A percentile compares a stretch with the other conserved stretches of the same genome.
phyloP scores from a whole-genome alignment of 2,888 invertebrate species.

The Cheilosia vulpina region DNA sequence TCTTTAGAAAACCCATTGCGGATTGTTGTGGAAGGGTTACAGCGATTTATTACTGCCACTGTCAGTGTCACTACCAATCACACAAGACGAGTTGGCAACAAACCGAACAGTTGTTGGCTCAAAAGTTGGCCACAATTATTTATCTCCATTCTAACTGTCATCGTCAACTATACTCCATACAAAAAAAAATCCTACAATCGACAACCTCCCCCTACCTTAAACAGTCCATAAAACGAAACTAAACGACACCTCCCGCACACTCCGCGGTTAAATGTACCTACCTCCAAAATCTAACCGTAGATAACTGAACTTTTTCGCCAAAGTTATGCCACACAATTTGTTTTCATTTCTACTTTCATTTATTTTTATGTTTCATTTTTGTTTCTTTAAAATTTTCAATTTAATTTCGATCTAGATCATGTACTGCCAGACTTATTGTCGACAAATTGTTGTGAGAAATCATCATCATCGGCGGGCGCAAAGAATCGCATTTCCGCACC shows the following conservation, averaged over 20 bases:
- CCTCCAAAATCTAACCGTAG: background rate
- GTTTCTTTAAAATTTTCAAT: constrained; percentile 64
- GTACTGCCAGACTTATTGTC: constrained; percentile 76
- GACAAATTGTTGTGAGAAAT: constrained; percentile 66
- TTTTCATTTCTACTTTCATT: constrained; percentile 18
- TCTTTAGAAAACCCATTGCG: no score
- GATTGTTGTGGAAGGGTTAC: no score
- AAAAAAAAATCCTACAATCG: background rate
- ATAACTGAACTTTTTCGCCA: constrained; percentile 37
- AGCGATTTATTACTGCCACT: background rate
- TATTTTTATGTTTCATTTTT: constrained; percentile 45
- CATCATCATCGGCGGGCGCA: constrained; percentile 29
- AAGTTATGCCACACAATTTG: background rate
- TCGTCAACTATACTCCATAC: constrained; percentile 7
- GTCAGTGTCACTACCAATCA: background rate
- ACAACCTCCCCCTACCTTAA: background rate
- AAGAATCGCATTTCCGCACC: constrained; percentile 47
- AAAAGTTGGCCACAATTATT: constrained; percentile 20
- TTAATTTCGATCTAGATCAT: constrained; percentile 76
- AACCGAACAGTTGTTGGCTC: background rate
- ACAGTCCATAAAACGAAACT: constrained; percentile 47
- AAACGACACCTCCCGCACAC: constrained; percentile 12
- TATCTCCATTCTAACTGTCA: constrained; percentile 17
- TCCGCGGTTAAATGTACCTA: background rate
- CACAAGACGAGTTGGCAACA: background rate